Conservation (phyloP, 2,113 vertebrate species). For the Tretioscincus oriximinensis region DNA sequence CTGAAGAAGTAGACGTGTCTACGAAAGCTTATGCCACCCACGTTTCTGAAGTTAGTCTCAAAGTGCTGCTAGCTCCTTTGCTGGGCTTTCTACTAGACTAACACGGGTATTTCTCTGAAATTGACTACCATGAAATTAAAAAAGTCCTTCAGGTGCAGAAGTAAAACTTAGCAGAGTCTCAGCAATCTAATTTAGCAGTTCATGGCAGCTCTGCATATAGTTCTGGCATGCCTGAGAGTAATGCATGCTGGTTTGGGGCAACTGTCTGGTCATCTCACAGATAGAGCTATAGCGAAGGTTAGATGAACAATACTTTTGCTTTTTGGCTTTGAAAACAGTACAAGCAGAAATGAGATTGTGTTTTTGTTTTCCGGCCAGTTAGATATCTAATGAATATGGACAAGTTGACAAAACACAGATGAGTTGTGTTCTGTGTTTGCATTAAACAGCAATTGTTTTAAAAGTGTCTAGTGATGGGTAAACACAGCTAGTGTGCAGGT, state of each 20-base stretch:
- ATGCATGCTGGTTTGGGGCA: neutral
- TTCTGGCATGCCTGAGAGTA: neutral
- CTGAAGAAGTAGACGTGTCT: too few relatives aligned
- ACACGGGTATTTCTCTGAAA: too few relatives aligned
- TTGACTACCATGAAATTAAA: neutral
- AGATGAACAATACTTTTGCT: neutral
- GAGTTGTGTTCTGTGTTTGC: constrained; percentile 19
- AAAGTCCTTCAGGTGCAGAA: neutral
- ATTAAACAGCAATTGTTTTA: constrained; percentile 29
- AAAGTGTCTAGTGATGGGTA: constrained; percentile 6
- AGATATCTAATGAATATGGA: neutral
- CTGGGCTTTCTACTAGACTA: too few relatives aligned
- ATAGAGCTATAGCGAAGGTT: neutral
- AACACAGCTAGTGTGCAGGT: constrained; percentile 10
- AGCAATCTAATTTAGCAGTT: neutral
- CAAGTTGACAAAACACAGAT: constrained; percentile 4
- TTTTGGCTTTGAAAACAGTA: neutral
- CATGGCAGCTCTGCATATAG: neutral
- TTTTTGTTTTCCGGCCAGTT: neutral
- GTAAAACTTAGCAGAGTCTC: neutral
- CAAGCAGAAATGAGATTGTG: neutral
- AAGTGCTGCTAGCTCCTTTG: too few relatives aligned
- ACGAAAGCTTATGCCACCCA: too few relatives aligned
- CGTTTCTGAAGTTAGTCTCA: too few relatives aligned
- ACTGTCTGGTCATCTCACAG: neutral